phyloP scores from a whole-genome alignment of 2,888 invertebrate species.

The Cecidostiba fungosa region DNA sequence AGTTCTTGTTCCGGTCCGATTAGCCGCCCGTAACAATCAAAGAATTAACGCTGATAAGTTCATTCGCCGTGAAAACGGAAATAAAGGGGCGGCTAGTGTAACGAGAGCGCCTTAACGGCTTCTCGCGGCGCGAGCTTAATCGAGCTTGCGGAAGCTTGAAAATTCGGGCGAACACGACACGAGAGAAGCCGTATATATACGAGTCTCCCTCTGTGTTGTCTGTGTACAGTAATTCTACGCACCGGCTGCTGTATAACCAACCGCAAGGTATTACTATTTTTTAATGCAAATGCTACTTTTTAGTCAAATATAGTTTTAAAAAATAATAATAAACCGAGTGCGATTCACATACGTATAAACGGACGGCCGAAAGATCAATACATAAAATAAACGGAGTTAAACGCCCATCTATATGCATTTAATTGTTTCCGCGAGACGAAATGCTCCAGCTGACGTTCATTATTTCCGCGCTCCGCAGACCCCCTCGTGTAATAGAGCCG shows the following conservation, averaged over 20 bases:
- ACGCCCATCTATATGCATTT: background rate
- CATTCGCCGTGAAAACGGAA: constrained; percentile 22
- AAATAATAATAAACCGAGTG: no score
- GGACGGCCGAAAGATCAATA: background rate
- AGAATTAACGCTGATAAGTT: constrained; percentile 21
- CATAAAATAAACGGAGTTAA: background rate
- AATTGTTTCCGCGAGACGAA: constrained; percentile 12
- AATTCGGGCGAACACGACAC: background rate
- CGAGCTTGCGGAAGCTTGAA: constrained; percentile 27
- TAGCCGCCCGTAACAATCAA: background rate
- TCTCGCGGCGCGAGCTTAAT: constrained; percentile 37
- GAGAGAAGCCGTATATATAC: background rate
- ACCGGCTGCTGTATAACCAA: background rate
- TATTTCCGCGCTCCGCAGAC: background rate
- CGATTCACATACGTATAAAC: no score
- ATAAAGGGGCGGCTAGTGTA: background rate
- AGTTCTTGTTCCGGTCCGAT: background rate
- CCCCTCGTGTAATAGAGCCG: background rate
- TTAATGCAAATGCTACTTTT: background rate
- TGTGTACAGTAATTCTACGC: background rate
- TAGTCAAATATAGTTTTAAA: no score
- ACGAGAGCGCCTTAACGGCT: constrained; percentile 36
- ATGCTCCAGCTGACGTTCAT: background rate
- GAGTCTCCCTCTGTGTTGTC: background rate
- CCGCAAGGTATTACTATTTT: background rate